A percentile compares a stretch with the other conserved stretches of the same genome.
Evolutionary conservation across 2,797 vertebrate species (phyloP).

Genomic region (Sciurus vulgaris): DNA sequence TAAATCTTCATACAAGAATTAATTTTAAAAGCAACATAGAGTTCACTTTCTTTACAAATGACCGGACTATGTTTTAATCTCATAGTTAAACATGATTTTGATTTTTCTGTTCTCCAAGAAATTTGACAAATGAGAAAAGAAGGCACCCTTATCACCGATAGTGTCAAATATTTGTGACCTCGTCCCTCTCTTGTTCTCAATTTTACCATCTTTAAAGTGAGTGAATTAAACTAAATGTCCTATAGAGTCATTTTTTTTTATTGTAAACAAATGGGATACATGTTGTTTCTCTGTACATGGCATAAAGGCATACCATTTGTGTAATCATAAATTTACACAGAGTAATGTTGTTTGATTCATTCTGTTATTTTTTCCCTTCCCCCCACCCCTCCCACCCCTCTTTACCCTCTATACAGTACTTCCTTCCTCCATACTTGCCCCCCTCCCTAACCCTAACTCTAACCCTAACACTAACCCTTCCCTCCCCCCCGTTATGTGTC

Average conservation of each 20-base stretch:
- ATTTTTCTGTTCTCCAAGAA: background rate
- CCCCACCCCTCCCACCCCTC: too few relatives aligned
- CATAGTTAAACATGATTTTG: background rate
- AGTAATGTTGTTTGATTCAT: too few relatives aligned
- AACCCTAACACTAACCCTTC: too few relatives aligned
- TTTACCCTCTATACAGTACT: too few relatives aligned
- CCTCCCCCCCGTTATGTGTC: too few relatives aligned
- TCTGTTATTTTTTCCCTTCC: too few relatives aligned
- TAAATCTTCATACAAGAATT: background rate
- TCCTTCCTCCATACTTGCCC: too few relatives aligned
- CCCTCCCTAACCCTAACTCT: too few relatives aligned
- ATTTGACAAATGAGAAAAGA: background rate
- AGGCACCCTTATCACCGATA: background rate
- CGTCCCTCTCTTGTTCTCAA: background rate
- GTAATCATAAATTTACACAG: too few relatives aligned
- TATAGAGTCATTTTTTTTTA: background rate
- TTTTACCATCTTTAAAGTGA: background rate
- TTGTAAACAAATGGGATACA: too few relatives aligned
- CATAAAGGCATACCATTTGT: too few relatives aligned
- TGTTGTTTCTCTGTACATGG: too few relatives aligned
- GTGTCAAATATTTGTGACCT: background rate
- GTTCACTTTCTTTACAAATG: slow-evolving; percentile 10
- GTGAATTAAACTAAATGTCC: background rate
- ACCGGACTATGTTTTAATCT: background rate
- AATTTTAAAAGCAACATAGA: background rate